phyloP scores from a whole-genome alignment of 2,113 vertebrate species.

The Cavia aperea region DNA sequence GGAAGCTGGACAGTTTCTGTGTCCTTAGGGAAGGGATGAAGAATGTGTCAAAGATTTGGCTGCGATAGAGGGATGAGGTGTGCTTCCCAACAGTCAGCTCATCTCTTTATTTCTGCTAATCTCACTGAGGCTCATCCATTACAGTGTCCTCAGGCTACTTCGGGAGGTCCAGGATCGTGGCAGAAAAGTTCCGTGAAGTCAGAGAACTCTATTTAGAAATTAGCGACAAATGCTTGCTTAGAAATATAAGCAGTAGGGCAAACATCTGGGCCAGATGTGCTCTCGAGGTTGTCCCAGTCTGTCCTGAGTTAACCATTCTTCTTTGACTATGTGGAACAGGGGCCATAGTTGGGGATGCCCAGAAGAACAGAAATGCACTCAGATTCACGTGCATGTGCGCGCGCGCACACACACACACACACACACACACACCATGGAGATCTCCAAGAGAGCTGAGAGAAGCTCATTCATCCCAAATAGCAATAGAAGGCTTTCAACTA shows the following conservation, averaged over 20 bases:
- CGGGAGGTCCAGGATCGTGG: not conserved
- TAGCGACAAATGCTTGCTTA: not conserved
- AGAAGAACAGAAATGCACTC: not conserved
- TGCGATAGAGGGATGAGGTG: constrained; percentile 12
- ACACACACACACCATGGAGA: not conserved
- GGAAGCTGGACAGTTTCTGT: constrained; percentile 35
- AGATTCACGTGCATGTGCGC: too few relatives aligned
- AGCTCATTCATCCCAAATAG: not conserved
- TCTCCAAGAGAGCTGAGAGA: not conserved
- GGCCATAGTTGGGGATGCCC: not conserved
- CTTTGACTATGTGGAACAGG: not conserved
- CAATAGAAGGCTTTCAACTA: not conserved
- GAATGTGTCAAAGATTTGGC: constrained; percentile 30
- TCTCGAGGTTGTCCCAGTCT: not conserved
- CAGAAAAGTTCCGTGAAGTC: not conserved
- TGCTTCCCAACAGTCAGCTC: not conserved
- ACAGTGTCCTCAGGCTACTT: not conserved
- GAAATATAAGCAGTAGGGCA: not conserved
- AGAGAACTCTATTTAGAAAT: not conserved
- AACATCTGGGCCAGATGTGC: not conserved
- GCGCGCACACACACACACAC: not conserved
- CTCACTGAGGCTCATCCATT: not conserved
- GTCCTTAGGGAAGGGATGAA: constrained; percentile 49
- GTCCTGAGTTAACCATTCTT: not conserved
- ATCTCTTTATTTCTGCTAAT: constrained; percentile 8